Percentiles rank a stretch among this genome's conserved stretches.
phyloP scores from a whole-genome alignment of 2,113 vertebrate species.

The Rhabdomys dilectus region DNA sequence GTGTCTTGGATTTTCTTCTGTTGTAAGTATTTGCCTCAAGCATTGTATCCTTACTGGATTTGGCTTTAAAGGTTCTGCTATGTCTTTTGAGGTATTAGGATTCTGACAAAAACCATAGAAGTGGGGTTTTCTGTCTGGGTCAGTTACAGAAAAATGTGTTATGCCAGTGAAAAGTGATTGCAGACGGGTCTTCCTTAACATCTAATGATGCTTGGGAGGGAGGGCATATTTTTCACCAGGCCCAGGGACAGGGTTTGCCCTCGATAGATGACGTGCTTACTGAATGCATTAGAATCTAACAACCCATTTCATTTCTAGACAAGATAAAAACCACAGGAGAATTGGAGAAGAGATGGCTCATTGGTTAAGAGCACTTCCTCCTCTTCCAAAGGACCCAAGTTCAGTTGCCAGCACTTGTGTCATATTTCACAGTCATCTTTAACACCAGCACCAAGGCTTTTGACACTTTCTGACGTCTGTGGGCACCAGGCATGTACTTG shows the following conservation, averaged over 20 bases:
- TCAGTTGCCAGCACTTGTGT: background rate
- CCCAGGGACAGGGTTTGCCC: background rate
- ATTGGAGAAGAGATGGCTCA: background rate
- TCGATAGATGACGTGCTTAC: background rate
- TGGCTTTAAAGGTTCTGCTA: slow-evolving; percentile 2
- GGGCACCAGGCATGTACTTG: background rate
- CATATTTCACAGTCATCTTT: background rate
- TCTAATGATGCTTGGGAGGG: no score
- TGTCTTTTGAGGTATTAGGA: background rate
- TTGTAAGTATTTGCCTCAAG: background rate
- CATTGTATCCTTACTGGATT: background rate
- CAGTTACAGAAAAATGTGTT: background rate
- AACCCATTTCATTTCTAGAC: background rate
- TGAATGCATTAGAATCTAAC: background rate
- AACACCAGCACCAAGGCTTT: no score
- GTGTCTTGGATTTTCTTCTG: background rate
- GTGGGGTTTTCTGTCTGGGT: background rate
- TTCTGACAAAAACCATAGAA: background rate
- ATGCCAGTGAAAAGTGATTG: background rate
- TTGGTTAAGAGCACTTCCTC: background rate
- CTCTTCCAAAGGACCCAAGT: background rate
- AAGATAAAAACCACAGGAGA: background rate
- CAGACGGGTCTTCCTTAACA: background rate
- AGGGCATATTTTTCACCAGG: background rate
- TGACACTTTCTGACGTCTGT: background rate